These are phyloP conservation scores for Karalla daura DNA, from an alignment of 2,797 vertebrate species.

Conservation along the genomic window DNA sequence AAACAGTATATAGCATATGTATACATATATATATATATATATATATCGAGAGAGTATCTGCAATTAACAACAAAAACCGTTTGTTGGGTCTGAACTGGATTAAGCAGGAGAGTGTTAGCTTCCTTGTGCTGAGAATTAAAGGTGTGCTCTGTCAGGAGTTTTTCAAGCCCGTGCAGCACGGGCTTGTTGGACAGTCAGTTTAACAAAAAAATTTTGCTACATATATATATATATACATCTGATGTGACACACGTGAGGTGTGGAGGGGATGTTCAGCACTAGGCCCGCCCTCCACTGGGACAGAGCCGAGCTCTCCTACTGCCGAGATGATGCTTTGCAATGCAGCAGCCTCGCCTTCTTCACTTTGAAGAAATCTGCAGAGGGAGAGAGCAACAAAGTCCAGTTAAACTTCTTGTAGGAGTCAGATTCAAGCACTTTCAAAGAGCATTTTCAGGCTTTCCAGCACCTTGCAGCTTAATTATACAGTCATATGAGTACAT, in stretches of 20 bases:
- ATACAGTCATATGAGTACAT: too few relatives aligned
- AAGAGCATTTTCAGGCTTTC: too few relatives aligned
- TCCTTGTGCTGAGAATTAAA: conserved; percentile 64
- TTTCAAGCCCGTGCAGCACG: conserved; percentile 53
- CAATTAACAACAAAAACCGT: conserved; percentile 39
- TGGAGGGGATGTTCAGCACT: conserved; percentile 19
- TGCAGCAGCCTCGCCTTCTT: conserved; percentile 77
- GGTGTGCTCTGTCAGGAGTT: conserved; percentile 41
- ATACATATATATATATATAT: too few relatives aligned
- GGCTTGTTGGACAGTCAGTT: conserved; percentile 64
- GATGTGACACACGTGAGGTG: conserved; percentile 55
- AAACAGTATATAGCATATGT: conserved; percentile 56
- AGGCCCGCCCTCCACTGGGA: conserved; percentile 31
- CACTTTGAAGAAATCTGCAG: conserved; percentile 83
- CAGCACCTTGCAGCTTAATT: too few relatives aligned
- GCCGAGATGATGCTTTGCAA: conserved; percentile 70
- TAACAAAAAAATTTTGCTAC: conserved; percentile 70
- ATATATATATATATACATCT: conserved; percentile 73
- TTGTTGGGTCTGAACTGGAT: conserved; percentile 42
- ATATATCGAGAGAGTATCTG: too few relatives aligned
- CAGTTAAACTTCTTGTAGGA: too few relatives aligned
- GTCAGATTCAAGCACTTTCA: too few relatives aligned
- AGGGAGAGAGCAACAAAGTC: conserved; percentile 1
- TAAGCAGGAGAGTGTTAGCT: conserved; percentile 56
- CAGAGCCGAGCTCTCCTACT: conserved; percentile 56